Conservation (phyloP, 2,113 vertebrate genomes). For the Ramphastos sulfuratus region DNA sequence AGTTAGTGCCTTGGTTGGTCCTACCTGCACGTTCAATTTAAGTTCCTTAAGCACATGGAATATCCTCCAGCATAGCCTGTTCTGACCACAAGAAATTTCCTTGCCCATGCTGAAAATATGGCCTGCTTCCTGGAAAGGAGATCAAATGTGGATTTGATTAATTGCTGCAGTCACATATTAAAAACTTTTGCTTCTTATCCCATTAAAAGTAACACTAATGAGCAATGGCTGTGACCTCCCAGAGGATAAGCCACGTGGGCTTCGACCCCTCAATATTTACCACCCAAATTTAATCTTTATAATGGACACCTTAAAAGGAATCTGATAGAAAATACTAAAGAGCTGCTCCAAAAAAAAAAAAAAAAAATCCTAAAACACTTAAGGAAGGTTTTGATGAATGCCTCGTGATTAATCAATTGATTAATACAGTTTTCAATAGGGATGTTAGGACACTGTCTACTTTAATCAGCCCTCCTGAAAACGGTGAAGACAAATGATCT, state of each 20-base stretch:
- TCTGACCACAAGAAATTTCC: constrained; percentile 33
- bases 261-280: constrained; percentile 82
- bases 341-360: constrained; percentile 75
- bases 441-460: constrained; percentile 96
- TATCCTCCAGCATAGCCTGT: constrained; percentile 10
- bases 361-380: constrained; percentile 76
- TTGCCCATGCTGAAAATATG: constrained; percentile 61
- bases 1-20: not conserved
- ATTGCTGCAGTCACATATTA: constrained; percentile 80
- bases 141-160: constrained; percentile 76
- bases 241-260: constrained; percentile 76
- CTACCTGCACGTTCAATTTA: not conserved
- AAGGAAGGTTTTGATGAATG: constrained; percentile 91
- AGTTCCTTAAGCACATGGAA: constrained; percentile 6
- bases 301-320: constrained; percentile 88
- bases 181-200: constrained; percentile 86
- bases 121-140: constrained; percentile 76
- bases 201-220: constrained; percentile 89
- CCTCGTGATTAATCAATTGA: constrained; percentile 96
- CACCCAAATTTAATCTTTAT: constrained; percentile 88
- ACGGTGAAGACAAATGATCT: constrained; percentile 89
- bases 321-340: constrained; percentile 87
- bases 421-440: constrained; percentile 97
- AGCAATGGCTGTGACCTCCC: constrained; percentile 80
- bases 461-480: constrained; percentile 91